These are phyloP conservation scores for Dicerorhinus sumatrensis DNA, from an alignment of 2,113 vertebrate species.

Conservation along the genomic window DNA sequence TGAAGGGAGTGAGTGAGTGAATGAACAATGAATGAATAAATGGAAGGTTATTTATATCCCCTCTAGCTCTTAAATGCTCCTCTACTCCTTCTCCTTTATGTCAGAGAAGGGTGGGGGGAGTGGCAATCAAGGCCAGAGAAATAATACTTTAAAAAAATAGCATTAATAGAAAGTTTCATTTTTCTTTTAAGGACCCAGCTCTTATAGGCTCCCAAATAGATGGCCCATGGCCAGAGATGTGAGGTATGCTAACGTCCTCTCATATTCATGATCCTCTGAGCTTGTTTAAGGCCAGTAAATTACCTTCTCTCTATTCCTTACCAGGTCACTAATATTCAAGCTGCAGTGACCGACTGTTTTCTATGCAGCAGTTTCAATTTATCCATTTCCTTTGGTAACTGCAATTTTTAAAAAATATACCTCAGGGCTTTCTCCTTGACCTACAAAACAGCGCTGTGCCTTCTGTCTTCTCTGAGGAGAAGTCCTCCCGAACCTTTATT, in stretches of 20 bases:
- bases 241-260: neutral
- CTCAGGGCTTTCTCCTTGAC: conserved; percentile 71
- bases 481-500: neutral
- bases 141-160: neutral
- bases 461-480: conserved; percentile 32
- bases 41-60: neutral
- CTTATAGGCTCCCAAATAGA: neutral
- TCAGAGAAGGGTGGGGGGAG: neutral
- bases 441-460: conserved; percentile 60
- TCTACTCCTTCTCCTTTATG: neutral
- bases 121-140: neutral
- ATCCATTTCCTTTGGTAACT: conserved; percentile 62
- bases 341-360: conserved; percentile 47
- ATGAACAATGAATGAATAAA: neutral
- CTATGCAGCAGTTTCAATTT: conserved; percentile 40
- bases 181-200: neutral
- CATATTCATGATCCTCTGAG: neutral
- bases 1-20: neutral
- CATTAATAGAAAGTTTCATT: neutral
- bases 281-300: conserved; percentile 8
- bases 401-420: conserved; percentile 32
- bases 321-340: neutral
- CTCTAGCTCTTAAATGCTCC: neutral
- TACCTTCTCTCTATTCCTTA: neutral
- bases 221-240: neutral